Base-by-base conservation (phyloP, 1,140 invertebrate species). In the Drosophila orosa region DNA sequence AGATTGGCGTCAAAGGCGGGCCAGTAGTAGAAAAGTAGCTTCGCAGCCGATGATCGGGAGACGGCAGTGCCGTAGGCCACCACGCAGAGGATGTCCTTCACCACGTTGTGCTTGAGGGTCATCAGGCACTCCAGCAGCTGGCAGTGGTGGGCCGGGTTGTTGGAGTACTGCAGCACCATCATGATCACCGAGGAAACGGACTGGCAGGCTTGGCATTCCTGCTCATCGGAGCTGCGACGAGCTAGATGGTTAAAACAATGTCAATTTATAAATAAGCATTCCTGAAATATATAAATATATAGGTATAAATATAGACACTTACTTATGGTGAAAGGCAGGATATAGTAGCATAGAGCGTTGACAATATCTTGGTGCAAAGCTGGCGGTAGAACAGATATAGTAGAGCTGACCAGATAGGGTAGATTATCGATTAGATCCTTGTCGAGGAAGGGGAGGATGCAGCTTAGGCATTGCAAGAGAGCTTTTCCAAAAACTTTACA, bases 1-100 rank as follows among this genome's bases (percentile, higher is more conserved):
- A 98, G 94, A 87, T 97, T 97, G 19, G 98, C 96, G 93, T 99
- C 98, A 78, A 99, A 96, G 3, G 98, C 96, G n/a, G 99, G 99
- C 98, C 99, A 99, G 92, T 99, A 99, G 93, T 99, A 98, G 92
- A 99, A 99, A 17, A 99, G 94, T 25, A 99, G 93, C 93, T 99
- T 99, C 42, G 98, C 97, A 17, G 99, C 98, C 3, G 98, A 97
- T 48, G 97, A 95, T 65, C 98, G 93, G 0, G 98, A 97, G 50
- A 96, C 95, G 59, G 97, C 95, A 2, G 98, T 98, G 13, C 99
- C 99, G 92, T 99, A 98, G 12, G 98, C 98, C 74, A 99, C 97
- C 13, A 99, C 98, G 91, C 97, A 97, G 8, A 99, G 93, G 25
- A 99, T 94, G 93, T 99, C 98, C 92, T 98, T 96, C 4, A 98